Evolutionary conservation across 1,140 invertebrate genomes (phyloP), one percentile per base, ranked within the genome.

Genomic region (Notospermus geniculatus): DNA sequence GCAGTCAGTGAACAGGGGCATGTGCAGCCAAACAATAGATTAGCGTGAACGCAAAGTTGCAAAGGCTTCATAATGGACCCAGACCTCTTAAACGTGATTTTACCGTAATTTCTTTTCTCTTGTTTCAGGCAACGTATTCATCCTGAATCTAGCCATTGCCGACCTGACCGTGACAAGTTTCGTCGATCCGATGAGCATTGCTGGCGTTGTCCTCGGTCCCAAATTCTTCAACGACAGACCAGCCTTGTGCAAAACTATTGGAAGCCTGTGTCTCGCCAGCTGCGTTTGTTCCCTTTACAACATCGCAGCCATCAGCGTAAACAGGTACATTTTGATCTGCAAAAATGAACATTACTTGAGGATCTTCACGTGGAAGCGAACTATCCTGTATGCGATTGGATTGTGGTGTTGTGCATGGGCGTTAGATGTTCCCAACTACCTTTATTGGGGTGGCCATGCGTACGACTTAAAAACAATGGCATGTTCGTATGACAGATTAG

Each of bases 401-500:
- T 65, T 2, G 46, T 52, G 23, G 58, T 72, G 5, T 68, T 68
- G 54, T 28, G 57, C n/a, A 52, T 74, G n/a, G 72, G 67, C 1
- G n/a, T 50, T 74, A 2, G 64, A 69, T 1, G 11, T 70, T 2
- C 41, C 72, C 0, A 75, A 76, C 50, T 56, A 66, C 19, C 55
- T 67, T 0, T 65, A 63, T 23, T 71, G 72, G 25, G 75, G 74
- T 9, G 67, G 68, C 30, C 73, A 74, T 53, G 57, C 63, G n/a
- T 76, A 72, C 53, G 73, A 76, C 62, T 39, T 58, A 28, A 75
- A 75, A 53, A 75, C 68, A 43, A 27, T 72, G 19, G 69, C 69
- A 32, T 76, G 74, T 56, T 68, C 73, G 27, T 74, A 71, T 69
- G 69, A 76, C 58, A 52, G 75, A 36, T 69, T 76, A 68, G 74